Evolutionary conservation across 1,140 invertebrate species (phyloP), one percentile per base, ranked within the genome.

Genomic region (Lasioglossum albipes): DNA sequence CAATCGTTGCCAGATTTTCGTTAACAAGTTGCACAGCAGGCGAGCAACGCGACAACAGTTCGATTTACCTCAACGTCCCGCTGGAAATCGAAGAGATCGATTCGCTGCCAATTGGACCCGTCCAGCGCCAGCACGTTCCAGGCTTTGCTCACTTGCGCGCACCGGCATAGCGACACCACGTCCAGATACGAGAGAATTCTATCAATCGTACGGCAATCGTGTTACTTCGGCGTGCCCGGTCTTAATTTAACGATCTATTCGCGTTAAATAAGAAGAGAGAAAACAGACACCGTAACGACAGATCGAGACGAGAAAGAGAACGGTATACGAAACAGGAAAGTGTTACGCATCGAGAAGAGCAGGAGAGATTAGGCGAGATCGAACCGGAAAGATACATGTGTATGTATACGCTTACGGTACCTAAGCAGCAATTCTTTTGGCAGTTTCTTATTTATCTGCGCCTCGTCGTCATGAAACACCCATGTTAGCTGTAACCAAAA

Each of bases 51-150:
- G 71, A 22, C 49, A 31, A 65, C 10, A 18, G 13, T 84, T 88
- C 68, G 69, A 78, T 88, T 93, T 94, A 99, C 98, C 95, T 99
- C 98, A 71, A 99, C 97, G 94, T 99, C 99, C 90, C 96, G 96
- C 93, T 99, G 99, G 94, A 99, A 99, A 93, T 98, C 96, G 94
- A 99, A 99, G 59, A 99, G 94, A 94, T 99, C 98, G 91, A 99
- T 99, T 92, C 97, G 95, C 93, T 99, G 98, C 99, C 99, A 99
- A 93, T 99, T 99, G 89, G 98, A 99, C 74, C 99, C 99, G 94
- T 99, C 99, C 79, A 99, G 94, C 64, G 99, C 99, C 84, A 99
- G 94, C 66, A 98, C 95, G 94, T 99, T 99, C 99, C 99, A 99
- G 92, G 97, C 95, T 95, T 98, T 98, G 85, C 98, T 99, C 87